Evolutionary conservation across 1,140 invertebrate genomes (phyloP), one percentile per base, ranked within the genome.

Genomic region (Vanessa tameamea): DNA sequence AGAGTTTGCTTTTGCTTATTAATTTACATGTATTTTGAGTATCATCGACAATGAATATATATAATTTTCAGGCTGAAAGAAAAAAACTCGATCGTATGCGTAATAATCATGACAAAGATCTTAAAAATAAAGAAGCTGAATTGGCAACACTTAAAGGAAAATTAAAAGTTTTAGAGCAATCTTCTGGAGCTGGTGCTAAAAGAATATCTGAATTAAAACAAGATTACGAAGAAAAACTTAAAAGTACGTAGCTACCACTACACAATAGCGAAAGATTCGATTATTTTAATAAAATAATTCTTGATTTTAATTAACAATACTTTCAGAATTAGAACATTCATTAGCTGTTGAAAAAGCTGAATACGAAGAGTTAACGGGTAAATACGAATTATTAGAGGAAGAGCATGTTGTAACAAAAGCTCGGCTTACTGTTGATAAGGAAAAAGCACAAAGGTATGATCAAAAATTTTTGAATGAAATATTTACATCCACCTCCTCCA

Each of bases 301-400:
- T 3, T 12, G 9, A 57, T 14, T 26, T 9, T 31, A 4, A 59
- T 13, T 61, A 37, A 23, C 3, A 12, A 73, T 57, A 76, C 81
- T 91, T 93, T 61, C 84, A 96, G 96, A 94, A 85, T 85, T 96
- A 76, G 95, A 97, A 88, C 92, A 94, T 77, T 94, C 95, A 51
- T 78, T 97, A 47, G 93, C 93, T 48, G 93, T 93, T 23, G 95
- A 96, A 82, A 95, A 95, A 69, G 94, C 96, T 73, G 95, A 97
- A 77, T 96, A 96, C 86, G 95, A 97, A 74, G 96, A 97, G 78
- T 91, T 98, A 9, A 97, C 96, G 37, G 93, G 94, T 4, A 97
- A 96, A 87, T 97, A 97, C 88, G 97, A 97, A 82, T 93, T 96
- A 72, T 89, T 98, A n/a, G 95, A 96, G 83, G 96, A 97, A 86